A percentile compares a stretch with the other conserved stretches of the same genome.
These are phyloP conservation scores for Leptodactylus fallax DNA, from an alignment of 2,797 vertebrate genomes.

Conservation along the genomic window DNA sequence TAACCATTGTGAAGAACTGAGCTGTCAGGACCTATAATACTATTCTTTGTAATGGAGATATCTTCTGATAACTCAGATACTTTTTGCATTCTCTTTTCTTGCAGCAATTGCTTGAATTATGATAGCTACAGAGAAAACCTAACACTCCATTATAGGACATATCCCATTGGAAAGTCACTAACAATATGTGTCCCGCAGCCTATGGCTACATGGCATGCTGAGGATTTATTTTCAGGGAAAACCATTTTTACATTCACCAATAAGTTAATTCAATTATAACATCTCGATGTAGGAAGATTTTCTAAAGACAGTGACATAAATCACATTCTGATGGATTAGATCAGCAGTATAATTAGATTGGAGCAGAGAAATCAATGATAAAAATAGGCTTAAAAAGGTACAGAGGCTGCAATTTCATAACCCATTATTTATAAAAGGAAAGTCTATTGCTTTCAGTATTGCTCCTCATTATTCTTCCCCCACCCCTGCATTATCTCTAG, in stretches of 20 bases:
- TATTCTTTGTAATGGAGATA: too few relatives aligned
- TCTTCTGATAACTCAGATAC: too few relatives aligned
- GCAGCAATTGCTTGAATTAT: too few relatives aligned
- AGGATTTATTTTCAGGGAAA: background rate
- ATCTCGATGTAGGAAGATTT: background rate
- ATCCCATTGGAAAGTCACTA: background rate
- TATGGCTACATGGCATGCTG: background rate
- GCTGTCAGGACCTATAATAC: too few relatives aligned
- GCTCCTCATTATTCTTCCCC: background rate
- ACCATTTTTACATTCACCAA: background rate
- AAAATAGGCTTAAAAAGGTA: slow-evolving; percentile 3
- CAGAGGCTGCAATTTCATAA: background rate
- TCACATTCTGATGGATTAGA: slow-evolving; percentile 17
- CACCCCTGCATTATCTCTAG: background rate
- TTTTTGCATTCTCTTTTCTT: background rate
- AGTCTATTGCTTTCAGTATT: background rate
- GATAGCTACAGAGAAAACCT: background rate
- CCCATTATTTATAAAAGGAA: background rate
- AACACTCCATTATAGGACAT: background rate
- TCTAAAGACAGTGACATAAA: background rate
- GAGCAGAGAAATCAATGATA: background rate
- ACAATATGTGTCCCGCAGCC: background rate
- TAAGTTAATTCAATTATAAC: background rate
- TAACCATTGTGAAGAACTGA: too few relatives aligned
- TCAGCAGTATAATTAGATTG: background rate